Base-by-base conservation (phyloP, 1,140 invertebrate species). In the Tetragonula clypearis region DNA sequence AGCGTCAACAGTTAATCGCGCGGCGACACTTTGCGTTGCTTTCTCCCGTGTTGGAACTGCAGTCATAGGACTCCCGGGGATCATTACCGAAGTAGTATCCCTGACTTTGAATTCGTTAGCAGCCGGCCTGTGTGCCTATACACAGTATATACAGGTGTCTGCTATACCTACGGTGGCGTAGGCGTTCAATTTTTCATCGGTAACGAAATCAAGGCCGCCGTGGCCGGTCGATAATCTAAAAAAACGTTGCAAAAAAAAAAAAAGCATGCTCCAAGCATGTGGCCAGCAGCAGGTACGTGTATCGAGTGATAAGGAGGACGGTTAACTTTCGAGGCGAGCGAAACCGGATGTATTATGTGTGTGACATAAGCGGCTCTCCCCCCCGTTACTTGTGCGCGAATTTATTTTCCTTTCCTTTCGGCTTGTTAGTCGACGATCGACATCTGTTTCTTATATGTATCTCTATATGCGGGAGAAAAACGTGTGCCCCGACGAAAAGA, bases 171-270 rank as follows among this genome's bases (percentile, higher is more conserved):
- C 41, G 6, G 41, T 49, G 41, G 41, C 6, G 41, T 73, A 60
- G 56, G 26, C 62, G 58, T 79, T 92, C 84, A 91, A 92, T 92
- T 91, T 92, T 92, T 91, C 82, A 92, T 88, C 71, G 72, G 69
- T 19, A 58, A 89, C 62, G 73, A 88, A 91, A 91, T 90, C 85
- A 92, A 92, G 91, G 91, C 79, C 91, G 91, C 79, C 91, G 65
- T 26, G n/a, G n/a, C 11, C 55, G 79, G 78, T 92, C 91, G 90
- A 92, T 92, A 91, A 88, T 84, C 72, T 86, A 79, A 88, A 89
- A 88, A 84, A 88, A 84, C 74, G 73, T 26, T 30, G 82, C 58
- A 41, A 71, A 82, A 30, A 83, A 82, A 30, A 83, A 79, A 35
- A 35, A 49, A 49, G 41, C n/a, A 5, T 49, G 62, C 53, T 30